These are phyloP conservation scores for Neodiprion fabricii DNA, from an alignment of 1,140 invertebrate genomes.

Conservation along the genomic window DNA sequence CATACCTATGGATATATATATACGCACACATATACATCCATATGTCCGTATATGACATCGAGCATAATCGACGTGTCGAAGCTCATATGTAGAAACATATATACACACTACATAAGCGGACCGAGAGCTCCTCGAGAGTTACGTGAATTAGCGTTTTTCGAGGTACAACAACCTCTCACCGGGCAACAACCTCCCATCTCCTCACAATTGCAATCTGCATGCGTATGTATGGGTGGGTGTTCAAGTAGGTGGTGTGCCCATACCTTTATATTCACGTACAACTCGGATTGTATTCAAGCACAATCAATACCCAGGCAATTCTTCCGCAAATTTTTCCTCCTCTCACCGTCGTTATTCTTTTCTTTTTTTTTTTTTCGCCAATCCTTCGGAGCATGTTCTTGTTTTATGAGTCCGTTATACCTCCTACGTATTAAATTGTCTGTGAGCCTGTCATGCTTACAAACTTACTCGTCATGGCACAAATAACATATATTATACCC, in stretches of 20 bases:
- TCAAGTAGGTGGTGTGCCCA: too few species aligned
- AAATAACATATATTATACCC: too few species aligned
- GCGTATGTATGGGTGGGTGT: neutral
- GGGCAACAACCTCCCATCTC: neutral
- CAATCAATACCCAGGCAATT: neutral
- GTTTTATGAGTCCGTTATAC: too few species aligned
- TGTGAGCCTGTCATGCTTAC: too few species aligned
- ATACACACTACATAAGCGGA: neutral
- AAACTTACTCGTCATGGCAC: too few species aligned
- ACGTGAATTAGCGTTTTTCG: conserved; percentile 3
- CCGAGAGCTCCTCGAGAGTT: conserved; percentile 1
- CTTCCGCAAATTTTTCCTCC: neutral
- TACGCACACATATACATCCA: too few species aligned
- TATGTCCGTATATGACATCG: too few species aligned
- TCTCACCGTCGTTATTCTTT: neutral
- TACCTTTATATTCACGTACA: neutral
- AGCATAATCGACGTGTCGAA: too few species aligned
- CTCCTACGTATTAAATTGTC: too few species aligned
- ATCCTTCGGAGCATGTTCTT: neutral
- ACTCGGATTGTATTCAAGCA: neutral
- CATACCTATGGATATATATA: too few species aligned
- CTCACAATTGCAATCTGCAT: neutral
- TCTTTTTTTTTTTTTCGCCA: neutral
- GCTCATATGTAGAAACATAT: too few species aligned
- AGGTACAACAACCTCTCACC: neutral